These are phyloP conservation scores for Willisornis vidua DNA, from an alignment of 2,113 vertebrate species.

Conservation along the genomic window DNA sequence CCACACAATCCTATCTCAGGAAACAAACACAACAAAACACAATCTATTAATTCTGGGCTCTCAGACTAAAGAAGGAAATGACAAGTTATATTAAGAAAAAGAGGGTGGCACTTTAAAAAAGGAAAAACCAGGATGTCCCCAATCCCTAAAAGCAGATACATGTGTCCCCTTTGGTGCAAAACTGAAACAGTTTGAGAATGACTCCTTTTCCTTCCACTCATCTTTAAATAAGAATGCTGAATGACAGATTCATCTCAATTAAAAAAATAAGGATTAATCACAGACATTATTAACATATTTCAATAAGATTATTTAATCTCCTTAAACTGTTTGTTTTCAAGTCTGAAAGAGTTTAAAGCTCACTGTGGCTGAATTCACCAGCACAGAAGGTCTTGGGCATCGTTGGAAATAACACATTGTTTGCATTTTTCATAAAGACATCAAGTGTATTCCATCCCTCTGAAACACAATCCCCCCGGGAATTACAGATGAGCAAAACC, in stretches of 20 bases:
- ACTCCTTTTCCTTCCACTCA: neutral
- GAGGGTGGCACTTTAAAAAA: neutral
- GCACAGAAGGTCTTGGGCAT: neutral
- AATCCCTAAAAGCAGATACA: neutral
- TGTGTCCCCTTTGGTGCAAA: neutral
- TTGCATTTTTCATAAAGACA: constrained; percentile 70
- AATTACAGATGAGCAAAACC: constrained; percentile 62
- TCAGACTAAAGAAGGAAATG: constrained; percentile 51
- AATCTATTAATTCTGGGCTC: constrained; percentile 29
- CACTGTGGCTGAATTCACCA: neutral
- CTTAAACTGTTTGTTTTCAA: constrained; percentile 6
- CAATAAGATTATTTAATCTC: neutral
- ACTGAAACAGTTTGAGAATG: neutral
- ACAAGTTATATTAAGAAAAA: constrained; percentile 45
- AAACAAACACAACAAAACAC: constrained; percentile 49
- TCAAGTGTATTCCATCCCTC: constrained; percentile 43
- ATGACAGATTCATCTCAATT: neutral
- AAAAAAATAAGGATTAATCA: neutral
- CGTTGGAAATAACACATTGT: constrained; percentile 45
- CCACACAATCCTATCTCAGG: constrained; percentile 46
- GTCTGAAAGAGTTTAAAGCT: neutral
- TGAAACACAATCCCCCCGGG: constrained; percentile 50
- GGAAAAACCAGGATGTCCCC: neutral
- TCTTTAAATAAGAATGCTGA: neutral
- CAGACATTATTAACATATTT: neutral